Conservation (phyloP, 2,113 vertebrate genomes). For the Chlorodrepanis virens region DNA sequence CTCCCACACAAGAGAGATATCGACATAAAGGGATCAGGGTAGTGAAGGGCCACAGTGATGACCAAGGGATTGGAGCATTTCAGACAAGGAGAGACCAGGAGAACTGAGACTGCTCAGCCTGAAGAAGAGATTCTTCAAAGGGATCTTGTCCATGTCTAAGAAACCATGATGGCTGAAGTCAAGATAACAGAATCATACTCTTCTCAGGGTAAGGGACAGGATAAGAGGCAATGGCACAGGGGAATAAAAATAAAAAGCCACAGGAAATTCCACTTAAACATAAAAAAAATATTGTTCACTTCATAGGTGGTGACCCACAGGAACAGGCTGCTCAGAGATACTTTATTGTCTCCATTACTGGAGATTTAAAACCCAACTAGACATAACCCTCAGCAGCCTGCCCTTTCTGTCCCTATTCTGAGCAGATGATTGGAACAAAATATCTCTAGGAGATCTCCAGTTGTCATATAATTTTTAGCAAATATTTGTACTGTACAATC, state of each 20-base stretch:
- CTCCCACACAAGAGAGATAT: not conserved
- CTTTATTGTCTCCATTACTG: not conserved
- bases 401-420: not conserved
- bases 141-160: not conserved
- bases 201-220: not conserved
- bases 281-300: not conserved
- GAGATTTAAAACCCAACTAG: not conserved
- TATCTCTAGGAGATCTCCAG: not conserved
- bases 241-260: not conserved
- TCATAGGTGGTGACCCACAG: not conserved
- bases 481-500: not conserved
- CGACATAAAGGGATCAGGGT: not conserved
- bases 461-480: not conserved
- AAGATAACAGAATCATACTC: not conserved
- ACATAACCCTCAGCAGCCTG: not conserved
- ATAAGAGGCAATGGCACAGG: not conserved
- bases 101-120: not conserved
- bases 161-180: accelerated
- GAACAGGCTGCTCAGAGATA: not conserved
- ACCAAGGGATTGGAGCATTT: not conserved
- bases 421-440: not conserved
- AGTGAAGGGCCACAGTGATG: not conserved
- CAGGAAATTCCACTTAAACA: not conserved
- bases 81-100: not conserved
- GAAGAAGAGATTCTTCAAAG: not conserved